phyloP scores from a whole-genome alignment of 2,888 invertebrate genomes.

The Gasteruption jaculator region DNA sequence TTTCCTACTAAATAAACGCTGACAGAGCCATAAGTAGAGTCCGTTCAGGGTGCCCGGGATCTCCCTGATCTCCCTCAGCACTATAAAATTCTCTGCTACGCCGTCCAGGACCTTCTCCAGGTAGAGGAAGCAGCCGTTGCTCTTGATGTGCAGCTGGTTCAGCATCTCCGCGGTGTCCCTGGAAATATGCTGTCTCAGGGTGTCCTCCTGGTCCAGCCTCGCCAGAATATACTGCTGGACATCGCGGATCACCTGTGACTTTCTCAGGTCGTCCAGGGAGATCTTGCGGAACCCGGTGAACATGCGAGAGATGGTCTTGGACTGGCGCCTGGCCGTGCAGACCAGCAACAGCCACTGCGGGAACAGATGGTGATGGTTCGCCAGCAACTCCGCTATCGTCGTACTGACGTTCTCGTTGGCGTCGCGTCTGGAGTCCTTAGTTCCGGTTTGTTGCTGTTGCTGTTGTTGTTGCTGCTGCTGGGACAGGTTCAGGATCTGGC shows the following conservation, averaged over 20 bases:
- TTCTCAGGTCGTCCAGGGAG: constrained; percentile 84
- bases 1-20: constrained; percentile 84
- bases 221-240: constrained; percentile 93
- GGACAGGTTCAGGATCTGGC: constrained; percentile 40
- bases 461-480: constrained; percentile 6
- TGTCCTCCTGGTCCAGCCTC: constrained; percentile 83
- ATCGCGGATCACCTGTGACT: constrained; percentile 86
- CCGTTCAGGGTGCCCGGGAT: constrained; percentile 93
- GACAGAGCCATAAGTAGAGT: constrained; percentile 90
- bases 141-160: constrained; percentile 93
- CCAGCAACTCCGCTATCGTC: constrained; percentile 78
- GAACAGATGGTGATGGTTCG: constrained; percentile 84
- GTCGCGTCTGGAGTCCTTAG: constrained; percentile 52
- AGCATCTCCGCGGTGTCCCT: constrained; percentile 90
- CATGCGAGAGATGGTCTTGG: constrained; percentile 69
- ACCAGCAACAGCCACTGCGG: constrained; percentile 91
- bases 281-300: constrained; percentile 88
- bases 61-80: constrained; percentile 83
- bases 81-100: constrained; percentile 89
- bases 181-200: constrained; percentile 82
- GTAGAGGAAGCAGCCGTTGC: constrained; percentile 88
- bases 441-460: constrained; percentile 42
- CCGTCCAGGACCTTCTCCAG: constrained; percentile 86
- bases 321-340: constrained; percentile 82
- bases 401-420: constrained; percentile 51